A percentile compares a stretch with the other conserved stretches of the same genome.
These are phyloP conservation scores for Hippasteria phrygiana DNA, from an alignment of 53 echinoderm and acorn worm genomes.

Conservation along the genomic window DNA sequence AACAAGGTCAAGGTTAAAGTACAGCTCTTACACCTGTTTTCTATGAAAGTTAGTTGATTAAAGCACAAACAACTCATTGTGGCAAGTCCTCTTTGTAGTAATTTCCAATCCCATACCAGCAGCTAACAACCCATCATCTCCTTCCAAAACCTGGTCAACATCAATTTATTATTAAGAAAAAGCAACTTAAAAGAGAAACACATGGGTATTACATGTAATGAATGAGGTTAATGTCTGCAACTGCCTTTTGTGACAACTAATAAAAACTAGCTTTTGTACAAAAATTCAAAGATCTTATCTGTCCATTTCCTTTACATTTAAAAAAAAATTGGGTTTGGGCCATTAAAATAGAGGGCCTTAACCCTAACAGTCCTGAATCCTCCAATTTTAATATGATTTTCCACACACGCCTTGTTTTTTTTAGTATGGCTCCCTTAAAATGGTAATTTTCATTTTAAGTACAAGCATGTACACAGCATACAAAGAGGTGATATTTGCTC, in stretches of 20 bases:
- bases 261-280: slow-evolving; percentile 68
- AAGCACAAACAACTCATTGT: slow-evolving; percentile 3
- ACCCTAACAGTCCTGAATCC: neutral
- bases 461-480: too few relatives aligned
- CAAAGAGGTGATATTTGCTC: too few relatives aligned
- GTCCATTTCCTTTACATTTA: neutral
- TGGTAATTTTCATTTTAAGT: too few relatives aligned
- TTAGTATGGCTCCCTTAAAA: too few relatives aligned
- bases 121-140: neutral
- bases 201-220: slow-evolving; percentile 58
- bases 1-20: too few relatives aligned
- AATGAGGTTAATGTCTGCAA: slow-evolving; percentile 63
- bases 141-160: slow-evolving; percentile 7
- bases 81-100: neutral
- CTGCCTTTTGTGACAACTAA: slow-evolving; percentile 68
- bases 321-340: neutral
- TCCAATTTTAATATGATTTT: neutral
- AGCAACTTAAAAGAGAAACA: slow-evolving; percentile 7
- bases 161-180: slow-evolving; percentile 12
- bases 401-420: too few relatives aligned
- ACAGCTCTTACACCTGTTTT: neutral
- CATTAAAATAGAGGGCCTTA: too few relatives aligned
- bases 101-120: neutral
- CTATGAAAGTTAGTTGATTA: neutral
- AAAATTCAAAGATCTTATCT: neutral